Evolutionary conservation across 2,797 vertebrate species (phyloP).

Genomic region (Apogon talboti): DNA sequence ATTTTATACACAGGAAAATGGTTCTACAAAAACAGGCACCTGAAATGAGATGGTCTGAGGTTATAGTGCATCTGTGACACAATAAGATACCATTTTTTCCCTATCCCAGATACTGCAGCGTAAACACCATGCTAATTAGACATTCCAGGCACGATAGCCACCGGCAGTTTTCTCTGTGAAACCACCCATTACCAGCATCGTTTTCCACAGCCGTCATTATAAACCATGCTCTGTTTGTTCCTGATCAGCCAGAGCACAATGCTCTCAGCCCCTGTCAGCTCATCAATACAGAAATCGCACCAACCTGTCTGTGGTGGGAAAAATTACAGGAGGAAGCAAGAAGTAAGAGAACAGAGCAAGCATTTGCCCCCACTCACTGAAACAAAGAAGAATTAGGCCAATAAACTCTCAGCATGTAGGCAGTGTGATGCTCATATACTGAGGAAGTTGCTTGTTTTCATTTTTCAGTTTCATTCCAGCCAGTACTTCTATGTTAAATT

Average conservation of each 20-base stretch:
- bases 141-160: slow-evolving; percentile 36
- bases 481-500: no score
- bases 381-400: no score
- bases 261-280: no score
- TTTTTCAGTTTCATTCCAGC: no score
- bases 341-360: no score
- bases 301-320: no score
- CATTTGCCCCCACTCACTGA: no score
- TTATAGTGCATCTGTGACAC: slow-evolving; percentile 13
- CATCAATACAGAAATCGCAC: no score
- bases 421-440: no score
- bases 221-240: slow-evolving; percentile 4
- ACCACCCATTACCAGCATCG: slow-evolving; percentile 19
- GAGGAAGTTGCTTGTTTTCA: no score
- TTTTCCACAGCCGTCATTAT: slow-evolving; percentile 15
- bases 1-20: slow-evolving; percentile 4
- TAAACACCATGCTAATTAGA: slow-evolving; percentile 48
- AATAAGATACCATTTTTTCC: slow-evolving; percentile 8
- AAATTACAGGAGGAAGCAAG: no score
- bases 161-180: slow-evolving; percentile 34
- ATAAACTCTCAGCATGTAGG: no score
- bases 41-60: slow-evolving; percentile 30
- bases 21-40: slow-evolving; percentile 6
- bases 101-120: slow-evolving; percentile 20
- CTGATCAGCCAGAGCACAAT: slow-evolving; percentile 5